phyloP scores from a whole-genome alignment of 2,888 invertebrate species.

The Ophraella communa region DNA sequence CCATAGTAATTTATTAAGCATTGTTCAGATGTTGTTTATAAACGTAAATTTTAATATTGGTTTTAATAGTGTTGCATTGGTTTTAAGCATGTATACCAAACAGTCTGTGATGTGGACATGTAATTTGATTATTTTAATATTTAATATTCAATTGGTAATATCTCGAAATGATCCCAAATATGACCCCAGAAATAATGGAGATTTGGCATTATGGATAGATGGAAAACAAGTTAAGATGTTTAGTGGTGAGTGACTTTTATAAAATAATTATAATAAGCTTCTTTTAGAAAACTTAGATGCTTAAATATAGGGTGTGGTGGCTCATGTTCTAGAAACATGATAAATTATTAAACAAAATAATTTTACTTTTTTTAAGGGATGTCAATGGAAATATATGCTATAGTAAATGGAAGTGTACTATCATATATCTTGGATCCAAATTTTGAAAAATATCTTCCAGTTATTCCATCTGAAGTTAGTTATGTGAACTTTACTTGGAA shows the following conservation, averaged over 20 bases:
- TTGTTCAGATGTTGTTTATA: background rate
- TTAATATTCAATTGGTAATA: conserved; percentile 41
- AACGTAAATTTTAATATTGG: background rate
- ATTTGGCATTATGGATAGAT: conserved; percentile 88
- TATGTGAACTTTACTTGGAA: conserved; percentile 93
- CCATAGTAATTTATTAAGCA: conserved; percentile 16
- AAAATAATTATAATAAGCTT: too few relatives aligned
- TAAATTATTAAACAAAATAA: background rate
- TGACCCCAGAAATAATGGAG: conserved; percentile 61
- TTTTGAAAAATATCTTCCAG: conserved; percentile 86
- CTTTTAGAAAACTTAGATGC: background rate
- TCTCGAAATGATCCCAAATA: conserved; percentile 57
- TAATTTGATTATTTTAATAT: conserved; percentile 42
- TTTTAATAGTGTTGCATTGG: conserved; percentile 5
- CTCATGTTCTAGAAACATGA: too few relatives aligned
- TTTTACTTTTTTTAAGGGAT: conserved; percentile 65
- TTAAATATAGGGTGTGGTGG: too few relatives aligned
- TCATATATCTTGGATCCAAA: conserved; percentile 89
- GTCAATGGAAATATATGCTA: conserved; percentile 88
- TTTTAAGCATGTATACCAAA: conserved; percentile 48
- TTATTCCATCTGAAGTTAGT: conserved; percentile 91
- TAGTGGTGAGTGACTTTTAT: conserved; percentile 70
- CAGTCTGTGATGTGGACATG: conserved; percentile 47
- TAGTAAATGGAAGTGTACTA: conserved; percentile 84
- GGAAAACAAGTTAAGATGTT: conserved; percentile 90